Base-by-base conservation (phyloP, 92 coral and sea anemone genomes). In the Zoanthus gigantus region DNA sequence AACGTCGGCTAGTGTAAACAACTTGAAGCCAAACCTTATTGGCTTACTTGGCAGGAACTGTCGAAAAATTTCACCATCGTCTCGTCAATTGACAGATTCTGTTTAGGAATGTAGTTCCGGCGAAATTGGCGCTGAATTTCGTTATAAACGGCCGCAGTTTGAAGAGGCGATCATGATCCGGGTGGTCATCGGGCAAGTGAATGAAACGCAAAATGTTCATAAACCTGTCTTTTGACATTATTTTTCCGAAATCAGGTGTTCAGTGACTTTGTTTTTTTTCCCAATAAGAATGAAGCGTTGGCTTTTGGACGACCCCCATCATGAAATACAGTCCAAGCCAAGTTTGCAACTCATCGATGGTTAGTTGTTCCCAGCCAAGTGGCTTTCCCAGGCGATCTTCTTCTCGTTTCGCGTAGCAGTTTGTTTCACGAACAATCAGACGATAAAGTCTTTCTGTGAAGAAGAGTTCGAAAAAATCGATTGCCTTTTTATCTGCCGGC, bases 21-120 rank as follows among this genome's bases (percentile, higher is more conserved):
- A 61, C 56, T 89, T 81, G 82, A 92, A 77, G 12, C 94, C 94
- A 90, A 87, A 92, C 58, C 78, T 68, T 44, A 65, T 80, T 7
- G 90, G 88, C 48, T 92, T 88, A 18, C 88, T 92, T 8, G 86
- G 85, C 29, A 89, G 50, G 68, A 83, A 79, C 56, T 92, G 92
- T 42, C 79, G 56, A 80, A 92, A 66, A 66, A 0, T n/a, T 66
- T 66, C 32, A 66, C 71, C 71, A 66, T 66, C 7, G 37, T 23
- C 71, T 92, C 94, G 72, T 89, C 89, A 45, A 89, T 84, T 4
- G 90, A 78, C 18, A 89, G 72, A 45, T 85, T 60, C 73, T 66
- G 60, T 37, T 45, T 18, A 16, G 87, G 89, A 68, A 86, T 44
- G 72, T 83, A 76, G 63, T 71, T 81, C 50, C 44, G 82, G 58